These are phyloP conservation scores for Calyptomena viridis DNA, from an alignment of 2,113 vertebrate species.

Conservation along the genomic window DNA sequence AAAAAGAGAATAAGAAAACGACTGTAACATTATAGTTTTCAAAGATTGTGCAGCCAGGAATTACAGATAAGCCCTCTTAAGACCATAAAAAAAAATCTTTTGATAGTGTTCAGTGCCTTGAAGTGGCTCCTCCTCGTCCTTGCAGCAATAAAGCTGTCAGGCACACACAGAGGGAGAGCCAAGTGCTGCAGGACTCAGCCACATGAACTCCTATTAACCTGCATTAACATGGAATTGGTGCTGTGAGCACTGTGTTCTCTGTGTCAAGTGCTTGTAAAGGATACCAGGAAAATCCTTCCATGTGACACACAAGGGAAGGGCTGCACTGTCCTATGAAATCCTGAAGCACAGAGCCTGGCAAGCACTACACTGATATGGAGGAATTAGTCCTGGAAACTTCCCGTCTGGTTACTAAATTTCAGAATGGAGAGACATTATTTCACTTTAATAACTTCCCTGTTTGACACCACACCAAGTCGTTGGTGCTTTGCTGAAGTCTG, in stretches of 20 bases:
- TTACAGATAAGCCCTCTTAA: constrained; percentile 53
- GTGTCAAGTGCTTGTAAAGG: constrained; percentile 14
- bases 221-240: constrained; percentile 2
- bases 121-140: not conserved
- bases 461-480: not conserved
- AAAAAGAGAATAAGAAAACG: not conserved
- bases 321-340: not conserved
- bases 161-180: not conserved
- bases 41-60: constrained; percentile 34
- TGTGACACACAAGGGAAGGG: not conserved
- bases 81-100: constrained; percentile 28
- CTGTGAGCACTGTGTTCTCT: not conserved
- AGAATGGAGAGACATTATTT: not conserved
- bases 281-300: not conserved
- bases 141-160: constrained; percentile 53
- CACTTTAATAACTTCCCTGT: not conserved
- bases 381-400: not conserved
- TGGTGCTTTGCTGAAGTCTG: not conserved
- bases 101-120: not conserved
- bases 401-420: not conserved
- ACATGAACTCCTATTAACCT: constrained; percentile 44
- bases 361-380: not conserved
- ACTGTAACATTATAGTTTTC: constrained; percentile 27
- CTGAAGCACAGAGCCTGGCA: not conserved
- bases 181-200: constrained; percentile 15